Base-by-base conservation (phyloP, 2,113 vertebrate species). In the Anoura caudifer region DNA sequence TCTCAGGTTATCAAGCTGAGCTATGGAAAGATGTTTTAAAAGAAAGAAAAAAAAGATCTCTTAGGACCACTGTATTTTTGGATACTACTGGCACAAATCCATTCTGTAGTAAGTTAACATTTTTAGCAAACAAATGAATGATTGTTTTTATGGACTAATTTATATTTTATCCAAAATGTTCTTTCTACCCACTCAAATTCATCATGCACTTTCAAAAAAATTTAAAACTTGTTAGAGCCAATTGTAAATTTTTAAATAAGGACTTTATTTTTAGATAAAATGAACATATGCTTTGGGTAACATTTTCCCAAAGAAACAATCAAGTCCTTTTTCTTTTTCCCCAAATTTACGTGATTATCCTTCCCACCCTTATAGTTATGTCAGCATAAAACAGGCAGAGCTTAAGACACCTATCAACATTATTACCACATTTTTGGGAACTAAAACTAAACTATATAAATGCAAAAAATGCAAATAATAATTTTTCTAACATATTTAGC, bases 81-180 rank as follows among this genome's bases (percentile, higher is more conserved):
- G 97, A 98, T 91, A 98, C 97, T 52, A n/a, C 31, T 83, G 63
- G 45, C 15, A 70, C 20, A 88, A 67, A 70, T 69, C 97, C 97
- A 80, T 98, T 96, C 61, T 98, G 97, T 72, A 82, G 97, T 98
- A 97, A 98, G 97, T 96, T 90, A 76, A 54, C 13, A 65, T 56
- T 81, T 93, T 92, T 16, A 94, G 38, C 33, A 87, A 77, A 70
- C 50, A 14, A 95, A 81, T 20, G 56, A 50, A 63, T 81, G 33
- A 86, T 76, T 90, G 28, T 2, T 65, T 87, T 73, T 75, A 83
- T 63, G 38, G 45, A 54, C 5, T 77, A 15, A 61, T 36, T 83
- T 79, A 8, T 24, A 52, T 84, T 84, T 97, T 90, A 75, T 72
- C 16, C 14, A 77, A 92, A 92, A 54, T 76, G 10, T 73, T 82